phyloP scores from a whole-genome alignment of 2,888 invertebrate genomes.

The Globia sparganii region DNA sequence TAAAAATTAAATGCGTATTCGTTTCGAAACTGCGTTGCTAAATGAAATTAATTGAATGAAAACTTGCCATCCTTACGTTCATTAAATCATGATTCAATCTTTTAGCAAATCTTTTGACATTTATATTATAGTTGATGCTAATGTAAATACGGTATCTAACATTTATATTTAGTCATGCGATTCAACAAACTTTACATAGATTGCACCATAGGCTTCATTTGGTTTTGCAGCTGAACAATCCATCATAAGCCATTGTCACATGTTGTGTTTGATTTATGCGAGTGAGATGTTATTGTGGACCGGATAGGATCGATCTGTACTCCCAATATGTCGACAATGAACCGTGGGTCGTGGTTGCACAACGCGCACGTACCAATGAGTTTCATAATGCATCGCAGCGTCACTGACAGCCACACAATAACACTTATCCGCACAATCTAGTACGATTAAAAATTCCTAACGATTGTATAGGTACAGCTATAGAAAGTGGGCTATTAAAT shows the following conservation, averaged over 20 bases:
- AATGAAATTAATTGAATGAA: conserved; percentile 47
- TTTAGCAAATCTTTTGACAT: conserved; percentile 48
- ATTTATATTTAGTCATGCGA: conserved; percentile 38
- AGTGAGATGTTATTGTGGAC: conserved; percentile 72
- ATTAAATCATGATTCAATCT: conserved; percentile 39
- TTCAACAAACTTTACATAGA: conserved; percentile 31
- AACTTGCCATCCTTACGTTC: conserved; percentile 47
- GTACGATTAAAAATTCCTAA: conserved; percentile 52
- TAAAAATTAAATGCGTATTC: conserved; percentile 12
- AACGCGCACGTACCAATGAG: conserved; percentile 70
- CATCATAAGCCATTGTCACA: conserved; percentile 64
- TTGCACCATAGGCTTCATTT: conserved; percentile 49
- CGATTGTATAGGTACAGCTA: conserved; percentile 52
- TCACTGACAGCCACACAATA: conserved; percentile 63
- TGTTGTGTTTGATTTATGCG: conserved; percentile 75
- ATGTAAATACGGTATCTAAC: conserved; percentile 46
- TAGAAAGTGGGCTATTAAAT: conserved; percentile 74
- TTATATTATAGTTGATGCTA: conserved; percentile 28
- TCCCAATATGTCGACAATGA: conserved; percentile 83
- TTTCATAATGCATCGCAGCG: conserved; percentile 74
- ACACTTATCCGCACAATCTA: conserved; percentile 62
- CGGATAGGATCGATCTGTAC: conserved; percentile 81
- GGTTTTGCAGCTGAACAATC: conserved; percentile 49
- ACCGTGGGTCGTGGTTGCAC: conserved; percentile 83
- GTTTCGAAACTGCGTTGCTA: conserved; percentile 38